Base-by-base conservation (phyloP, 2,113 vertebrate species). In the Proteles cristata region DNA sequence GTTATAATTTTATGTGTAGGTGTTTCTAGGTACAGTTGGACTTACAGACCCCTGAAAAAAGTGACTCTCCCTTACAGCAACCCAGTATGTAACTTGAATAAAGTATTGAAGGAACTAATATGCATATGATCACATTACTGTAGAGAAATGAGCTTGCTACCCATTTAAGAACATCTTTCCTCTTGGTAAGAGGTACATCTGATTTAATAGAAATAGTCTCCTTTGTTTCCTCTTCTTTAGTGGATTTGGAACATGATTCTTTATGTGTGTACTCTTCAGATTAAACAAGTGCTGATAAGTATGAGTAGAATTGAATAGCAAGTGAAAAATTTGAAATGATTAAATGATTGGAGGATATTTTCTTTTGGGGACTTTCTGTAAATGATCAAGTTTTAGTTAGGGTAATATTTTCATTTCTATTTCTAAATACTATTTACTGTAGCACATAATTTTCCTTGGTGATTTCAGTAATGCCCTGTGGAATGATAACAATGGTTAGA, bases 401-500 rank as follows among this genome's bases (percentile, higher is more conserved):
- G 85, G 26, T 45, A 50, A 5, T 90, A 48, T 83, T 90, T 79
- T 92, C 23, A 73, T 5, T 76, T 65, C 19, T 91, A 33, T 82
- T 71, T 93, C 28, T 95, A 84, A 81, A 71, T 48, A 26, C 76
- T 84, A 58, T 58, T 89, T 76, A 55, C 25, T 16, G 86, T 81
- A 87, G 45, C 43, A 43, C n/a, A 14, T 45, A 91, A 76, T 80
- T 97, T 94, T 80, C 53, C 26, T 58, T 23, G 81, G 31, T 88
- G 55, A 79, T 33, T 79, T 63, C 58, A 76, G 80, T 94, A 95
- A 21, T 73, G 39, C 9, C 58, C 77, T 4, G 10, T 61, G 2
- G 65, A 91, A 63, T 92, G 93, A 69, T 35, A 81, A 26, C 7
- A 91, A 58, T 93, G 50, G 88, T 88, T 82, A 88, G 9, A 55